Base-by-base conservation (phyloP, 53 echinoderm and acorn worm genomes). In the Holothuria scabra region DNA sequence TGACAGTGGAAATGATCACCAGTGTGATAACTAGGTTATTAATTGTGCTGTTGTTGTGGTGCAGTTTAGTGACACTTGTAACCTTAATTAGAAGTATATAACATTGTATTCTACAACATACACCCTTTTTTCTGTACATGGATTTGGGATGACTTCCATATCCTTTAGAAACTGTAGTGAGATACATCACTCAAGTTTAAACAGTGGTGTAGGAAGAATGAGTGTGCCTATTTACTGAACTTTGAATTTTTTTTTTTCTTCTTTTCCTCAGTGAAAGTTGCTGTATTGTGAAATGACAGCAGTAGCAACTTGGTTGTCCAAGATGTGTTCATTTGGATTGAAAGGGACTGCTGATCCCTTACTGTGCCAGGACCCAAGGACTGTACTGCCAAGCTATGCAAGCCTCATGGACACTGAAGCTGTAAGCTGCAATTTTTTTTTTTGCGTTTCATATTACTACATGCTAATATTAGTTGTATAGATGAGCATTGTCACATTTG, bases 371-470 rank as follows among this genome's bases (percentile, higher is more conserved):
- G 96, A 93, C 32, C 93, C 96, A 16, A 87, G 82, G 46, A 95
- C 91, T 84, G 96, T 95, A 13, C 89, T 90, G 65, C 92, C 91
- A 37, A 90, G 89, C 30, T 95, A 95, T 76, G 89, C 84, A 55
- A 95, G 96, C 84, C 85, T 90, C 57, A 88, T 89, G 87, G 93
- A 95, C 23, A 88, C 91, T 37, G 96, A 95, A 85, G 91, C 86
- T 24, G 96, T 95, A 80, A 91, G 91, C 88, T 8, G 18, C n/a
- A 52, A 52, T 14, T 16, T 4, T 23, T 13, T 41, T 22, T 38
- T 38, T 79, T 16, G 35, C 20, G 19, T 33, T 25, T 1, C 41
- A 38, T 44, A 37, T 14, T 37, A 29, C 33, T 22, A 12, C 25
- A 21, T 21, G 8, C 3, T 20, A 29, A 8, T 34, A 21, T 4